Conservation (phyloP, 1,140 invertebrate species). For the Babylonia areolata region DNA sequence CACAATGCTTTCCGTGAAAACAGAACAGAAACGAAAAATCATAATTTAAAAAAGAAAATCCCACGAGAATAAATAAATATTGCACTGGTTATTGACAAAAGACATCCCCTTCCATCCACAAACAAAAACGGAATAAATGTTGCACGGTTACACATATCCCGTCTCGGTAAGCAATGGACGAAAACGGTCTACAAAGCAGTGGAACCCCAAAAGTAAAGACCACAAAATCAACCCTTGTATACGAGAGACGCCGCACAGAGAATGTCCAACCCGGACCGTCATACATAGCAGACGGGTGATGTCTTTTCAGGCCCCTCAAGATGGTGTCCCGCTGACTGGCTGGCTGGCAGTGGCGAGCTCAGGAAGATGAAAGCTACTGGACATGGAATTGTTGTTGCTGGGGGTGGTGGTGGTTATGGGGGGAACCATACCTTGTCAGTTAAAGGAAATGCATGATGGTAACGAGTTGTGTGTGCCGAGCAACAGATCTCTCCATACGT, state of each 20-base stretch:
- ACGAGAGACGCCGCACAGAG: neutral
- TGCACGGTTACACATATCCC: neutral
- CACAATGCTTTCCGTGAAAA: neutral
- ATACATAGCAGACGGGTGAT: no score
- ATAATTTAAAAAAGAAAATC: neutral
- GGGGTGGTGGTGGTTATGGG: no score
- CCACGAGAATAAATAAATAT: neutral
- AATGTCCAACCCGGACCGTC: neutral
- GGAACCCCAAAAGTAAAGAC: neutral
- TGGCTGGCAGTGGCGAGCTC: neutral
- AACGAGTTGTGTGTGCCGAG: no score
- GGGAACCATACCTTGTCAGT: no score
- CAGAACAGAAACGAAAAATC: neutral
- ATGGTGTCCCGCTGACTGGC: no score
- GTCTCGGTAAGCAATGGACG: neutral
- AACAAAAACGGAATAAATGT: neutral
- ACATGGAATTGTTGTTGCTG: neutral
- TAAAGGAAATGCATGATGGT: no score
- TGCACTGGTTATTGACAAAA: conserved; percentile 1
- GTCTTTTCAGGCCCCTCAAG: no score
- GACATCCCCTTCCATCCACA: neutral
- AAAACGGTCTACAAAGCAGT: neutral
- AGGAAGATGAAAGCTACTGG: neutral
- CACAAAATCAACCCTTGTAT: neutral
- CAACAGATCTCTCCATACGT: no score